A percentile compares a stretch with the other conserved stretches of the same genome.
Conservation (phyloP, 2,888 invertebrate species). For the Epinotia bilunana region DNA sequence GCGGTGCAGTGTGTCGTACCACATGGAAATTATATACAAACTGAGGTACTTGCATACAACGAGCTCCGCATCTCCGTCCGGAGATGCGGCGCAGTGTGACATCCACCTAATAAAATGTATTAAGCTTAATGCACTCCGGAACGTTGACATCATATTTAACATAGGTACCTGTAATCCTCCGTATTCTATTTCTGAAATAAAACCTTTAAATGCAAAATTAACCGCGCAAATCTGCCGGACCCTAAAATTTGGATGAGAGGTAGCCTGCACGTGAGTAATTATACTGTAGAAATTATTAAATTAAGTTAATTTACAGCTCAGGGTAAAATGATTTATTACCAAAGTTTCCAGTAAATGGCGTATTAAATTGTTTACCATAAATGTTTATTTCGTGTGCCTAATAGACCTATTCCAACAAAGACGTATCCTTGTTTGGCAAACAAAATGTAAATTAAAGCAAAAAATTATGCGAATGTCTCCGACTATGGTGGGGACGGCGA, state of each 20-base stretch:
- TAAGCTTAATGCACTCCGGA: too few species aligned
- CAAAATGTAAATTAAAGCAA: conserved; percentile 46
- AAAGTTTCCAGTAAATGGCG: conserved; percentile 45
- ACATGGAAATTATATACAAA: too few species aligned
- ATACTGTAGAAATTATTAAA: conserved; percentile 48
- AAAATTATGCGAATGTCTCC: conserved; percentile 47
- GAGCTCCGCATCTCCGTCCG: too few species aligned
- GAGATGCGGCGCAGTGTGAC: too few species aligned
- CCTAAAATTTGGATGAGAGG: conserved; percentile 28
- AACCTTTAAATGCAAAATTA: conserved; percentile 3
- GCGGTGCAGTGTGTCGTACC: too few species aligned
- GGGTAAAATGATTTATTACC: conserved; percentile 50
- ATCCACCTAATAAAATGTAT: too few species aligned
- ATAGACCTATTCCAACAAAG: conserved; percentile 42
- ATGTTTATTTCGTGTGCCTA: conserved; percentile 43
- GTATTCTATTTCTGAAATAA: neutral
- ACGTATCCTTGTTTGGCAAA: conserved; percentile 47
- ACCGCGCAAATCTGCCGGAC: neutral
- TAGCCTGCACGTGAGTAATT: conserved; percentile 47
- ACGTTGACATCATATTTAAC: neutral
- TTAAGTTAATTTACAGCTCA: conserved; percentile 49
- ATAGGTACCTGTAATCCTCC: neutral
- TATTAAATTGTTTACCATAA: conserved; percentile 46
- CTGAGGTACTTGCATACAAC: too few species aligned
- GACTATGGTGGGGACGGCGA: conserved; percentile 38